phyloP scores from a whole-genome alignment of 2,888 invertebrate genomes.

The Aporophyla nigra region DNA sequence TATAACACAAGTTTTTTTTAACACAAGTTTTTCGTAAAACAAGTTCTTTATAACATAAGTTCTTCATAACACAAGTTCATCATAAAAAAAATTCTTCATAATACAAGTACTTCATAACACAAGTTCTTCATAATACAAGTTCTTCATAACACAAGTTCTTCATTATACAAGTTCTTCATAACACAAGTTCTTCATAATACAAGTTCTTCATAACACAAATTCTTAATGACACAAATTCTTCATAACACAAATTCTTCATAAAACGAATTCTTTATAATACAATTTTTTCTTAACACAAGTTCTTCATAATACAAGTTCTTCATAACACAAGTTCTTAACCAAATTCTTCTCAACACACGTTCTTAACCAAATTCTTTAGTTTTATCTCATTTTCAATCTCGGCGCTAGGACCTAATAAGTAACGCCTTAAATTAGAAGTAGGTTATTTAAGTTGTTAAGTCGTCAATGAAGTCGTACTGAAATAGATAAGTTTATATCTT shows the following conservation, averaged over 20 bases:
- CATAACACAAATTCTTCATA: neutral
- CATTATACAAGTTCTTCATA: no score
- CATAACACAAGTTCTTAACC: no score
- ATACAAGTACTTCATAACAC: no score
- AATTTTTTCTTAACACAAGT: no score
- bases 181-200: no score
- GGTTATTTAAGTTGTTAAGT: neutral
- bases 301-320: no score
- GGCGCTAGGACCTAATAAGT: neutral
- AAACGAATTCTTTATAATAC: no score
- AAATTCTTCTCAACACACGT: no score
- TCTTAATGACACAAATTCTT: neutral
- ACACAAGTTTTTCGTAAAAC: neutral
- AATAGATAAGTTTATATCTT: slow-evolving; percentile 6
- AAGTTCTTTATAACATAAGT: neutral
- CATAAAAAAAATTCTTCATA: no score
- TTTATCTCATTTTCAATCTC: neutral
- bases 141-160: no score
- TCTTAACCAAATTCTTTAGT: neutral
- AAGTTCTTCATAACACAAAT: no score
- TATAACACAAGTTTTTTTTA: neutral
- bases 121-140: no score
- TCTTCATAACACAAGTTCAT: neutral
- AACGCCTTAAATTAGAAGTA: neutral
- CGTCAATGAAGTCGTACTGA: neutral